A percentile compares a stretch with the other conserved stretches of the same genome.
phyloP scores from a whole-genome alignment of 2,888 invertebrate species.

The Holacanthella duospinosa region DNA sequence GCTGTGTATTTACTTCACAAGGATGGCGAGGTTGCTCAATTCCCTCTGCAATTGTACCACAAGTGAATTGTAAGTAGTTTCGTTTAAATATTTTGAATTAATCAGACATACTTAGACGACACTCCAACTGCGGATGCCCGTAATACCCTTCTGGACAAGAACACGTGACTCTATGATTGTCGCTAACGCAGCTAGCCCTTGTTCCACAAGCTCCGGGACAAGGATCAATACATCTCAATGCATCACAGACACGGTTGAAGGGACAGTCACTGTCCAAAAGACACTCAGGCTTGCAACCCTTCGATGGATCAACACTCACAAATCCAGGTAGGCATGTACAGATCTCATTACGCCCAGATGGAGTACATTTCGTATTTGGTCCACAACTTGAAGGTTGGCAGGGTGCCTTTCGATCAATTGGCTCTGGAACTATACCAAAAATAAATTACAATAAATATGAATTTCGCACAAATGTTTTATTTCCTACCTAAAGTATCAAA shows the following conservation, averaged over 20 bases:
- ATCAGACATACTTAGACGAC: not conserved
- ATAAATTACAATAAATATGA: not conserved
- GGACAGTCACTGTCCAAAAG: conserved; percentile 48
- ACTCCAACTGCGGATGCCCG: conserved; percentile 68
- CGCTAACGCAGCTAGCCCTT: conserved; percentile 54
- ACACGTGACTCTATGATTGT: conserved; percentile 51
- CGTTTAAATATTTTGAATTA: too few relatives aligned
- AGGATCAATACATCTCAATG: conserved; percentile 44
- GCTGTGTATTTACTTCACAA: not conserved
- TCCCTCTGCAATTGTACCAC: not conserved
- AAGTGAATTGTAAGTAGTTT: too few relatives aligned
- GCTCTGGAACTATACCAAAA: conserved; percentile 38
- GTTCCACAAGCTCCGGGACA: conserved; percentile 47
- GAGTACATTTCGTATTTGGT: conserved; percentile 60
- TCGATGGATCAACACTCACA: conserved; percentile 13
- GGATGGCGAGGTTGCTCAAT: conserved; percentile 1
- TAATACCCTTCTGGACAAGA: conserved; percentile 57
- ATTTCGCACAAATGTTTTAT: too few relatives aligned
- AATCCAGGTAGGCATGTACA: conserved; percentile 60
- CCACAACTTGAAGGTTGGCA: conserved; percentile 65
- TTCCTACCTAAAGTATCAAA: not conserved
- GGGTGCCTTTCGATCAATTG: conserved; percentile 42
- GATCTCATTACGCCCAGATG: conserved; percentile 74
- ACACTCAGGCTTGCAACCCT: conserved; percentile 58
- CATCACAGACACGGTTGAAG: conserved; percentile 40